Conservation (phyloP, 2,888 invertebrate species). For the Hetaerina titia region DNA sequence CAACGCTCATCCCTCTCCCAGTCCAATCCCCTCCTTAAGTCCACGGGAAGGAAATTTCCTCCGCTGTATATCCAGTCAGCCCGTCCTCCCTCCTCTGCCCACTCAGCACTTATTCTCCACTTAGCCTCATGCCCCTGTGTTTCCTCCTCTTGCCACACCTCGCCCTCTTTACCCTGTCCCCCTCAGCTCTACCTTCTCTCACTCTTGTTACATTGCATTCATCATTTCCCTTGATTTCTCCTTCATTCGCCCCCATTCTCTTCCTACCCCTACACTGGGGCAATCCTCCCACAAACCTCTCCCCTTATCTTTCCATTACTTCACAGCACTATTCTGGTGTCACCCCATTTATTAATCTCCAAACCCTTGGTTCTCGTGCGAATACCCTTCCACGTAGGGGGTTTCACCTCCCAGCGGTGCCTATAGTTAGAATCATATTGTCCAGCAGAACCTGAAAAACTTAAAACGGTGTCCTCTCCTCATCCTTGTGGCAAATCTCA, state of each 20-base stretch:
- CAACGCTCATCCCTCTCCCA: background rate
- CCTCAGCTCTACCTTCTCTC: background rate
- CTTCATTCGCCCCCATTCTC: background rate
- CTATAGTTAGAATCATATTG: slow-evolving; percentile 22
- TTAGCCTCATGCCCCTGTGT: slow-evolving; percentile 55
- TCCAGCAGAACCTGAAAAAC: background rate
- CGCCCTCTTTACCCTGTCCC: background rate
- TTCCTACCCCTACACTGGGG: background rate
- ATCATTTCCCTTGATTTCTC: background rate
- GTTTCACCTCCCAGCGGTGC: slow-evolving; percentile 21
- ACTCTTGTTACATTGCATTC: background rate
- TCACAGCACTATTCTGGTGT: background rate
- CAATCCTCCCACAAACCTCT: background rate
- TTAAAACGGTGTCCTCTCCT: background rate
- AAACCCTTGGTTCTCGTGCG: background rate
- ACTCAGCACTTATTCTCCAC: slow-evolving; percentile 55
- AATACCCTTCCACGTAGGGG: background rate
- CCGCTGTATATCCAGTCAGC: background rate
- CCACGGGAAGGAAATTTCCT: slow-evolving; percentile 40
- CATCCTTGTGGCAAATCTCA: background rate
- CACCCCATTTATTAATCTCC: background rate
- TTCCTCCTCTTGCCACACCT: slow-evolving; percentile 18
- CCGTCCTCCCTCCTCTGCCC: background rate
- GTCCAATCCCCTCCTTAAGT: background rate
- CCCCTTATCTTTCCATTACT: background rate